Conservation (phyloP, 2,888 invertebrate genomes). For the Euplagia quadripunctaria region DNA sequence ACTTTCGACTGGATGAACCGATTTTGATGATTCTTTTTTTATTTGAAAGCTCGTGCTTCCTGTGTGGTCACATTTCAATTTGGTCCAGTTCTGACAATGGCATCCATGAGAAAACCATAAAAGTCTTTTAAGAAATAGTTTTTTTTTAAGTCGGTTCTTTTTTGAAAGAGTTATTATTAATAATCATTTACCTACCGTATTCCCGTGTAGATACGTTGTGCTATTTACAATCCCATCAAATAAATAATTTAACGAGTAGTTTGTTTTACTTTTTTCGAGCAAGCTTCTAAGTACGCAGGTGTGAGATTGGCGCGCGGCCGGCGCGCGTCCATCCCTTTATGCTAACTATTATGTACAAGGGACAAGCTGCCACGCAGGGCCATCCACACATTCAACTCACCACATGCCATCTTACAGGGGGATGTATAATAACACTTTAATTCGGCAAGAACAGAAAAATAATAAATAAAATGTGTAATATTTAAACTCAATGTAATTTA, state of each 20-base stretch:
- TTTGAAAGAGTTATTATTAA: too few relatives aligned
- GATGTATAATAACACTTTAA: conserved; percentile 29
- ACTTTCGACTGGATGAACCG: too few relatives aligned
- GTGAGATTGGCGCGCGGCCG: conserved; percentile 54
- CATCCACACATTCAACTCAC: conserved; percentile 54
- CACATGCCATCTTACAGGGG: conserved; percentile 65
- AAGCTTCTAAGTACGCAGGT: conserved; percentile 54
- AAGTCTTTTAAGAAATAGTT: too few relatives aligned
- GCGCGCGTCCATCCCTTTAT: conserved; percentile 80
- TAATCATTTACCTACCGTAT: too few relatives aligned
- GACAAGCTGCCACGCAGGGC: conserved; percentile 72
- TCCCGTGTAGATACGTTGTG: neutral
- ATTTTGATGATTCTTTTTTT: too few relatives aligned
- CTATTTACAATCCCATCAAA: neutral
- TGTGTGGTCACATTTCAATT: too few relatives aligned
- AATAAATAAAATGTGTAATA: neutral
- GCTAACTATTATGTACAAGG: conserved; percentile 56
- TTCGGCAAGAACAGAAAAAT: neutral
- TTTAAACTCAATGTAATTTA: neutral
- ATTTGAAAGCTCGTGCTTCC: too few relatives aligned
- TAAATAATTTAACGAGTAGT: neutral
- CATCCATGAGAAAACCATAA: too few relatives aligned
- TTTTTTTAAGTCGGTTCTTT: too few relatives aligned
- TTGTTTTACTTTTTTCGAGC: conserved; percentile 26
- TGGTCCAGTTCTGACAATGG: too few relatives aligned